phyloP scores from a whole-genome alignment of 1,140 invertebrate species.

The Hetaerina americana region DNA sequence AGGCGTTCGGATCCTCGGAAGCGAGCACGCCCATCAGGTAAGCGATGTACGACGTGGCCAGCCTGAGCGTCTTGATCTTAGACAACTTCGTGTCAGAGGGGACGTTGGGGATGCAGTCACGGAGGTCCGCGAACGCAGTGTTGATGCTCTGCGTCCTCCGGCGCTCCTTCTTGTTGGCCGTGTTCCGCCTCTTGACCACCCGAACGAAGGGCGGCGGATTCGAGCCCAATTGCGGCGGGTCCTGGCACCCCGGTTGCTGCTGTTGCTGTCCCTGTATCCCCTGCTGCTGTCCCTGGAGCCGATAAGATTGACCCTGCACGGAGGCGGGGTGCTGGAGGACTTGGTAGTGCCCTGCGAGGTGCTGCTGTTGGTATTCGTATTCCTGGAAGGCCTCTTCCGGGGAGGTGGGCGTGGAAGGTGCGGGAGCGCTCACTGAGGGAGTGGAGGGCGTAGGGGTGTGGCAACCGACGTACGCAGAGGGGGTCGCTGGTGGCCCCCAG shows the following conservation, averaged over 20 bases:
- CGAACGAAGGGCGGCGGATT: constrained; percentile 34
- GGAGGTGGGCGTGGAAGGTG: too few species aligned
- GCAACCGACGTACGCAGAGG: too few species aligned
- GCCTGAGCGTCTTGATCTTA: constrained; percentile 81
- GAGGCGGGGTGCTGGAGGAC: neutral
- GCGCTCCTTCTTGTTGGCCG: constrained; percentile 88
- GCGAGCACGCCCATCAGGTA: constrained; percentile 60
- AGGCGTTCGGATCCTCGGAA: constrained; percentile 31
- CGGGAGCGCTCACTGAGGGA: too few species aligned
- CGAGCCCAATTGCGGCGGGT: neutral
- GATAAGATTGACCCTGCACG: too few species aligned
- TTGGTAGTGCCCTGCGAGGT: neutral
- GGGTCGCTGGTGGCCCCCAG: neutral
- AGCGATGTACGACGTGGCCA: constrained; percentile 84
- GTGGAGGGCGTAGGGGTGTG: neutral
- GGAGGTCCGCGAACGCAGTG: constrained; percentile 79
- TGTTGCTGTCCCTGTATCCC: neutral
- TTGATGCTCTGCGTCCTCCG: constrained; percentile 85
- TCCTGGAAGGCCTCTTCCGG: neutral
- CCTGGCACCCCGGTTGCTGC: neutral
- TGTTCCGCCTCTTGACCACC: constrained; percentile 56
- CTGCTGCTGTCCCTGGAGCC: neutral
- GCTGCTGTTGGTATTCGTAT: neutral
- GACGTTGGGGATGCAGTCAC: constrained; percentile 91
- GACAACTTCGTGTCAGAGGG: constrained; percentile 88